A percentile compares a stretch with the other conserved stretches of the same genome.
Evolutionary conservation across 1,140 invertebrate species (phyloP).

Genomic region (Pemphigus obesinymphae): DNA sequence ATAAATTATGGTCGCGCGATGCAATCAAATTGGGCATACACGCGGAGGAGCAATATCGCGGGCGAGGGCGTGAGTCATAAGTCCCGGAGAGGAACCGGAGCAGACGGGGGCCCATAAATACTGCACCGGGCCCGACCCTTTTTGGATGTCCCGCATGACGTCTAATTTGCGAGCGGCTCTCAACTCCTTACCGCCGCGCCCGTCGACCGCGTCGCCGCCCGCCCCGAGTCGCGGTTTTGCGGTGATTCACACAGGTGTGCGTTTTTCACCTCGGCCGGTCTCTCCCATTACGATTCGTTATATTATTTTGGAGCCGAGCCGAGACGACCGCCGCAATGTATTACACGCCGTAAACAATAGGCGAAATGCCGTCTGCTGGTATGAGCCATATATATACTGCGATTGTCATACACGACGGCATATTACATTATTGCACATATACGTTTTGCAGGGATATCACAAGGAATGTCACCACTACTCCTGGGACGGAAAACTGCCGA

Average conservation of each 20-base stretch:
- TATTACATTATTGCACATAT: no score
- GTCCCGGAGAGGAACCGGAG: constrained; percentile 2
- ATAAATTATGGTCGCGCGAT: constrained; percentile 16
- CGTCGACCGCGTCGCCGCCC: background rate
- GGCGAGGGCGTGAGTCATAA: constrained; percentile 38
- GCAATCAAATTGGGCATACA: constrained; percentile 16
- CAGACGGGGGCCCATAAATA: constrained; percentile 13
- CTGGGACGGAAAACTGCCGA: no score
- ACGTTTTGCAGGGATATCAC: background rate
- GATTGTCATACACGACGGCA: no score
- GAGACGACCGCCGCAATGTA: background rate
- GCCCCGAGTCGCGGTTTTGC: background rate
- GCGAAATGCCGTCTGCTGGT: no score
- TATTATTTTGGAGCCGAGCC: background rate
- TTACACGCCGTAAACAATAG: background rate
- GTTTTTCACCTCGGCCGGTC: background rate
- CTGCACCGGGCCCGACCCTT: constrained; percentile 24
- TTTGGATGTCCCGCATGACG: background rate
- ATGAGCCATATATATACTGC: no score
- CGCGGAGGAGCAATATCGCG: background rate
- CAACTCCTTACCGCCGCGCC: background rate
- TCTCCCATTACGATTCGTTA: background rate
- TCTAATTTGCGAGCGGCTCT: constrained; percentile 29
- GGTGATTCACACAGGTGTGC: constrained; percentile 17
- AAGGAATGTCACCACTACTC: no score